Evolutionary conservation across 2,113 vertebrate species (phyloP).

Genomic region (Anoplopoma fimbria): DNA sequence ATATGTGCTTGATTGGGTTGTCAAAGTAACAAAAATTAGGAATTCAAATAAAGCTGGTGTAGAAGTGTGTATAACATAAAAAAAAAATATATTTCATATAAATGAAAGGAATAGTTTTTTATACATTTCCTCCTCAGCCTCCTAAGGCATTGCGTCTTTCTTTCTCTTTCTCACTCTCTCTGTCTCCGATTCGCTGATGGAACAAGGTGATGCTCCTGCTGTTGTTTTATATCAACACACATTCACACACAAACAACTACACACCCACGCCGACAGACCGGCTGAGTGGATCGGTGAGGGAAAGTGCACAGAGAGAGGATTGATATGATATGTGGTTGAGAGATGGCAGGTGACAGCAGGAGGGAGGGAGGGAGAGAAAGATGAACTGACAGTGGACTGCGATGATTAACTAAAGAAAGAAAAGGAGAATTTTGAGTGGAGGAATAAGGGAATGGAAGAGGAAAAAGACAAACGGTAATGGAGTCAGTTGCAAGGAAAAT

Average conservation of each 20-base stretch:
- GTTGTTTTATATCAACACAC: constrained; percentile 47
- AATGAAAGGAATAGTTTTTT: neutral
- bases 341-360: constrained; percentile 54
- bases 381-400: constrained; percentile 28
- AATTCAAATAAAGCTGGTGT: neutral
- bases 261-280: constrained; percentile 34
- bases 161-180: constrained; percentile 5
- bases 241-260: constrained; percentile 30
- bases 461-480: constrained; percentile 15
- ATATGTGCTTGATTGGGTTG: neutral
- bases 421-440: constrained; percentile 7
- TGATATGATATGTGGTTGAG: constrained; percentile 60
- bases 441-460: constrained; percentile 6
- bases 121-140: neutral
- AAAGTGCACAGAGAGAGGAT: constrained; percentile 42
- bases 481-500: constrained; percentile 1
- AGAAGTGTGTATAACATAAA: neutral
- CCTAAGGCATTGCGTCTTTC: neutral
- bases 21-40: neutral
- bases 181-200: constrained; percentile 35
- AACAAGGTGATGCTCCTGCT: constrained; percentile 47
- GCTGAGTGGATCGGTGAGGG: constrained; percentile 50
- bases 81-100: neutral
- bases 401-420: constrained; percentile 18
- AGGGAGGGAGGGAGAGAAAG: constrained; percentile 26